phyloP scores from a whole-genome alignment of 2,888 invertebrate genomes.

The Epistrophe grossulariae region DNA sequence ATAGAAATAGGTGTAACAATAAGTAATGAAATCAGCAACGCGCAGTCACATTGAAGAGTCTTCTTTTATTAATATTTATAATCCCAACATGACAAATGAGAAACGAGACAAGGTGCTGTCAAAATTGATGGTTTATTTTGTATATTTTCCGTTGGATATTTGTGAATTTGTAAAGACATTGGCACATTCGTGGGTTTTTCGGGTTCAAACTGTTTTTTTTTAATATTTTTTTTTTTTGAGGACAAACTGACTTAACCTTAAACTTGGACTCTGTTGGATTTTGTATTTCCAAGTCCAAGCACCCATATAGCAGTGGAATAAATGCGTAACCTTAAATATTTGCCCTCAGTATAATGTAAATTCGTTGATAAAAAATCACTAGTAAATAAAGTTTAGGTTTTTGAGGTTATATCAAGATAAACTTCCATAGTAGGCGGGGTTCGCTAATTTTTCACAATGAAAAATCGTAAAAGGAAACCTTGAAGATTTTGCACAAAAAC shows the following conservation, averaged over 20 bases:
- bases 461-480: background rate
- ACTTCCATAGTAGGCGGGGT: background rate
- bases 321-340: background rate
- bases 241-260: constrained; percentile 22
- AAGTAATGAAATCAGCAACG: constrained; percentile 53
- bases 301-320: too few species aligned
- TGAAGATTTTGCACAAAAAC: too few species aligned
- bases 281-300: background rate
- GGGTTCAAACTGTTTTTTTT: constrained; percentile 26
- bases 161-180: constrained; percentile 10
- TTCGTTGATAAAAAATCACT: background rate
- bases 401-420: background rate
- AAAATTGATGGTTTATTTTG: constrained; percentile 37
- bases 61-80: constrained; percentile 35
- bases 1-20: constrained; percentile 35
- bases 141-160: constrained; percentile 25
- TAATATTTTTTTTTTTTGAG: background rate
- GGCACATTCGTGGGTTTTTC: constrained; percentile 1
- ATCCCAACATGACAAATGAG: constrained; percentile 31
- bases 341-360: background rate
- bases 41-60: constrained; percentile 30
- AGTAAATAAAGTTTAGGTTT: background rate
- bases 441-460: background rate
- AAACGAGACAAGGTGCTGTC: constrained; percentile 16
- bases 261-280: constrained; percentile 24